These are phyloP conservation scores for Augochlora pura DNA, from an alignment of 1,140 invertebrate genomes.

Conservation along the genomic window DNA sequence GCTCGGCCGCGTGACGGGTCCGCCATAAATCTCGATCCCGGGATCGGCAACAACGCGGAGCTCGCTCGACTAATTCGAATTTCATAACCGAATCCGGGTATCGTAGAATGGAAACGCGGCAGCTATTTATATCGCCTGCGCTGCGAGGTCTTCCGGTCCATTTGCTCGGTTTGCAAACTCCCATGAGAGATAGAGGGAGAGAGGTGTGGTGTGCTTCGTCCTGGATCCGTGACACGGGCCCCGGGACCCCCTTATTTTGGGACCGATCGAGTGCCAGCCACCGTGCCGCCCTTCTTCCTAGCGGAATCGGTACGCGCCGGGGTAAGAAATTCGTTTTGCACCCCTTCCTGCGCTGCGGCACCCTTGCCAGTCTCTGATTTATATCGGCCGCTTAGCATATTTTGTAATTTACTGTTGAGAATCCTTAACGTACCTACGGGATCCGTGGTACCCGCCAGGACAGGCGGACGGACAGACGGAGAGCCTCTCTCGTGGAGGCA, in stretches of 20 bases:
- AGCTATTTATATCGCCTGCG: background rate
- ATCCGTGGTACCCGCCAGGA: slow-evolving; percentile 2
- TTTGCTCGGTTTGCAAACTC: slow-evolving; percentile 79
- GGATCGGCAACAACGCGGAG: too few species aligned
- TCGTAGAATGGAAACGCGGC: background rate
- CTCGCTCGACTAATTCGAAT: slow-evolving; percentile 10
- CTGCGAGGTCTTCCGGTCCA: slow-evolving; percentile 71
- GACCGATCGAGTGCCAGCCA: slow-evolving; percentile 24
- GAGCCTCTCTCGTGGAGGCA: background rate
- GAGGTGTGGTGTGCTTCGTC: background rate
- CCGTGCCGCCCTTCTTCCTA: too few species aligned
- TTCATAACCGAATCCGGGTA: slow-evolving; percentile 14
- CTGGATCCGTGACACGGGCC: slow-evolving; percentile 53
- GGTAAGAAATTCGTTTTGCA: slow-evolving; percentile 3
- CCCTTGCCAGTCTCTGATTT: slow-evolving; percentile 76
- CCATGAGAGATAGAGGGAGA: slow-evolving; percentile 21
- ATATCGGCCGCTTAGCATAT: slow-evolving; percentile 80
- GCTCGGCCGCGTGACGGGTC: slow-evolving; percentile 2
- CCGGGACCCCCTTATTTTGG: slow-evolving; percentile 58
- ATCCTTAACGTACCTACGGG: slow-evolving; percentile 74
- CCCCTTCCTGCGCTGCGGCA: slow-evolving; percentile 22
- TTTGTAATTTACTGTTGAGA: slow-evolving; percentile 78
- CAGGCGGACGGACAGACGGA: background rate
- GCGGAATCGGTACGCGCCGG: background rate
- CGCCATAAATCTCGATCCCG: slow-evolving; percentile 13